Evolutionary conservation across 2,888 invertebrate genomes (phyloP), one percentile per base, ranked within the genome.

Genomic region (Leistus spinibarbis): DNA sequence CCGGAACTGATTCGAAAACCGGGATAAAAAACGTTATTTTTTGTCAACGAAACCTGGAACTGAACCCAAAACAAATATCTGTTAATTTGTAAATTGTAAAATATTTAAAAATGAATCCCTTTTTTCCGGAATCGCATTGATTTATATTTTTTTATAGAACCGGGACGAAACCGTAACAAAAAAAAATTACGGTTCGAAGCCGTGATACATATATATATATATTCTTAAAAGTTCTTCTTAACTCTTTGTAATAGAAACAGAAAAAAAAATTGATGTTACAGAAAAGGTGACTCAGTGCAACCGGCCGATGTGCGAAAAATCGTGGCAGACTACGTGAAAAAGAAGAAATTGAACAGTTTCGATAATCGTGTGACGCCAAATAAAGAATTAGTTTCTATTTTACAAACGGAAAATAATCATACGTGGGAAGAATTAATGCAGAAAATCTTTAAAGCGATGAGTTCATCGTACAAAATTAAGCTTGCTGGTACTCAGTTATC

Each of bases 401-500:
- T 83, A 71, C 83, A 83, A 80, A 82, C 83, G 83, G 88, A 88
- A 78, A 79, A 82, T 65, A 81, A 82, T 0, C 83, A 93, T 71
- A 88, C 89, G 27, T 93, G 96, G 90, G 94, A 94, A 80, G 91
- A 91, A 79, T 84, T 95, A 16, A 90, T 91, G 82, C 86, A 88
- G 24, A 88, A 88, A 67, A 89, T 94, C 68, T 87, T 89, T 73
- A 86, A 86, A 10, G 89, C 91, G 81, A 94, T 96, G 94, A 92
- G 91, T 67, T 86, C 90, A 23, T 91, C 91, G 80, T 91, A 91
- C 23, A 90, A 91, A 85, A 88, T 94, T 80, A 87, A 86, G 72
- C 87, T 84, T 83, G 86, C 86, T 13, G 91, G 88, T 78, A 87
- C 89, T 56, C 85, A 84, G 77, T 82, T 83, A 77, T 80, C 82